Base-by-base conservation (phyloP, 2,888 invertebrate species). In the Xylota sylvarum region DNA sequence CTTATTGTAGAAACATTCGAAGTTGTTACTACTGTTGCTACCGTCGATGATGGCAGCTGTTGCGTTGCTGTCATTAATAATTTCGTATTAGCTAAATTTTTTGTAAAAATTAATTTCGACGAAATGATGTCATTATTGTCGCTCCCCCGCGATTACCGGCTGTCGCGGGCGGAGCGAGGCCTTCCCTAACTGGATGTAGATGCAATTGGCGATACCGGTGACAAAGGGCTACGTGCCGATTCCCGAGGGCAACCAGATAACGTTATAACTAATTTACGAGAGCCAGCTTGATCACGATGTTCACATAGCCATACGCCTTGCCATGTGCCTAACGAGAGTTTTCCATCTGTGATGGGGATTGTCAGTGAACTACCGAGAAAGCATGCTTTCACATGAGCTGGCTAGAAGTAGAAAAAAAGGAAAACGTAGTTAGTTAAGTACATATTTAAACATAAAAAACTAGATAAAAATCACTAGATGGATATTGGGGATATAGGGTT, bases 281-380 rank as follows among this genome's bases (percentile, higher is more conserved):
- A 97, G 90, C 98, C 98, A 89, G 98, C 98, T 92, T 97, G 97
- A 94, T 98, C 97, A 92, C 99, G 95, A 94, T 99, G 99, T 93
- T 99, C 99, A 94, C 98, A 98, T 90, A 99, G 95, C 98, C 98
- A 99, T 89, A 99, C 96, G 88, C 99, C 98, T 94, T 98, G 98
- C 98, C 98, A 99, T 90, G 98, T 98, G 89, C 98, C 98, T 91
- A 98, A 94, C 92, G 98, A 97, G 91, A 98, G 94, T 93, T 97
- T 97, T 90, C 98, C 98, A 91, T 98, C 97, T 89, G 98, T 97
- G 92, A 99, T 98, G 89, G 98, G 98, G 92, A 99, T 97, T 90
- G 97, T 98, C 92, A 99, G 94, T 89, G 97, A 98, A 89, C 98
- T 97, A 90, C 99, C 98, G 91, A 99, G 94, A 93, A 99, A 98